Conservation (phyloP, 2,113 vertebrate species). For the Nesogale talazaci region DNA sequence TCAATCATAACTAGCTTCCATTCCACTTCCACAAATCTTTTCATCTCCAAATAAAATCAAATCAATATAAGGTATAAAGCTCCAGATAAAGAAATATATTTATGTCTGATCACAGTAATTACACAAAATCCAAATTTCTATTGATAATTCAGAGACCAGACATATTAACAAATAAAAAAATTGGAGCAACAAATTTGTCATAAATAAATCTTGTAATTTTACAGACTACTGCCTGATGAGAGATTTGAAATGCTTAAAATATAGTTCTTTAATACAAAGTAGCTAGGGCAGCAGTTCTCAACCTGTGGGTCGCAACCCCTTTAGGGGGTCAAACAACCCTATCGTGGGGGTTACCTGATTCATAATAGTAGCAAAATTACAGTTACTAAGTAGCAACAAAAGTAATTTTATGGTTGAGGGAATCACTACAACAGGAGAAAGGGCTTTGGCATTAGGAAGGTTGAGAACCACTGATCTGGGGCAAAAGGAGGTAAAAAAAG, state of each 20-base stretch:
- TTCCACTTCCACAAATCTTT: background rate
- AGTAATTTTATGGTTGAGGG: no score
- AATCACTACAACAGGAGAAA: no score
- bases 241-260: constrained; percentile 51
- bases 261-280: constrained; percentile 1
- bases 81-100: background rate
- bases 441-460: no score
- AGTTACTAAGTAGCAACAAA: no score
- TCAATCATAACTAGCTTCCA: background rate
- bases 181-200: constrained; percentile 48
- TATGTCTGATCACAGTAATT: background rate
- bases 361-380: no score
- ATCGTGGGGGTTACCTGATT: no score
- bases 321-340: no score
- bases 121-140: background rate
- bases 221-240: constrained; percentile 62
- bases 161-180: constrained; percentile 31
- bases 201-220: constrained; percentile 56
- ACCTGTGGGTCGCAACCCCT: no score
- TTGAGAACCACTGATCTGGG: no score
- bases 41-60: background rate
- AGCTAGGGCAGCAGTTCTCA: background rate
- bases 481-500: background rate
- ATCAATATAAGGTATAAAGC: background rate
- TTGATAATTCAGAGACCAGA: constrained; percentile 22